Base-by-base conservation (phyloP, 2,888 invertebrate genomes). In the Brachypterus glaber region DNA sequence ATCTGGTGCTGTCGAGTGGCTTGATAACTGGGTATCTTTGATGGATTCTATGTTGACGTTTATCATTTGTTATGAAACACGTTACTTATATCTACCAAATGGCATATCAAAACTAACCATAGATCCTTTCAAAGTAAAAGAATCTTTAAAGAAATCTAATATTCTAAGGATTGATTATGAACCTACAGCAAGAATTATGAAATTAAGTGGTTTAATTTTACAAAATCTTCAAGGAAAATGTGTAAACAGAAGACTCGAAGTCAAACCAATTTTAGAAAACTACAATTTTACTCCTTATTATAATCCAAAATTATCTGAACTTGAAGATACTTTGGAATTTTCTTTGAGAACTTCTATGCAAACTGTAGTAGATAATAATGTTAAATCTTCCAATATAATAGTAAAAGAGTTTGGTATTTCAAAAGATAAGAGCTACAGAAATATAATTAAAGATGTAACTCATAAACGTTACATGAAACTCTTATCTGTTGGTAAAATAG, bases 181-280 rank as follows among this genome's bases (percentile, higher is more conserved):
- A 25, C 16, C 30, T 16, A 5, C 26, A 11, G 26, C 33, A 15
- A 32, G n/a, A 12, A 24, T 32, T 17, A 30, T 27, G 3, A 37
- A 74, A 43, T 73, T 79, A 33, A 84, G 84, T 33, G 85, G 85
- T 41, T 77, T 86, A 1, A 81, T 83, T 62, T 66, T 87, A 3
- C 72, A 77, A 39, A 85, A 83, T 5, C 66, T 87, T 0, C 77
- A 82, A 51, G 82, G 82, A 1, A 81, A 79, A 35, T 72, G 79
- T 1, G 82, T 86, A 17, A 75, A 82, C 2, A 71, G 76, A 47
- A 73, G 73, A 17, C 64, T 74, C n/a, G 74, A 80, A 15, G 77
- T 77, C 13, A 69, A 77, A 9, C 83, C 86, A 2, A 74, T 80
- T 0, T 62, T 86, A n/a, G 85, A 87, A 56, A 75, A 74, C 58